These are phyloP conservation scores for Unio delphinus DNA, from an alignment of 2,888 invertebrate genomes.

Conservation along the genomic window DNA sequence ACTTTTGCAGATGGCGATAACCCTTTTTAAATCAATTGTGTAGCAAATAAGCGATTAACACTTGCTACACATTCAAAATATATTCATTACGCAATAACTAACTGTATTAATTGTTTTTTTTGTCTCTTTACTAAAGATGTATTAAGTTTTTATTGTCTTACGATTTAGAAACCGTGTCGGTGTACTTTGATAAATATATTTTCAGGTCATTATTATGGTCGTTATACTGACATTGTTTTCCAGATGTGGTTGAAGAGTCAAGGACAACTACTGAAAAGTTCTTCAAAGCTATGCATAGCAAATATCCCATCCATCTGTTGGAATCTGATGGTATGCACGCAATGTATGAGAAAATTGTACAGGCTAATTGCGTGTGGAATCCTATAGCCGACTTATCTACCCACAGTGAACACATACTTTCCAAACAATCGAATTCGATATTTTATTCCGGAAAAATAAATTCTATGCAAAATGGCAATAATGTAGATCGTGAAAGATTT, in stretches of 20 bases:
- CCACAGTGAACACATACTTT: neutral
- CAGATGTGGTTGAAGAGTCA: conserved; percentile 20
- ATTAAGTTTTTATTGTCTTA: too few relatives aligned
- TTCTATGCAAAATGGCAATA: too few relatives aligned
- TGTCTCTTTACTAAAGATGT: too few relatives aligned
- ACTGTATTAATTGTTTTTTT: too few relatives aligned
- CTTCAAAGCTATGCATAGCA: conserved; percentile 15
- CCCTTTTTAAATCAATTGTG: too few relatives aligned
- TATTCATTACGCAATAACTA: too few relatives aligned
- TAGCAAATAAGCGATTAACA: too few relatives aligned
- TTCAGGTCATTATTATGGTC: neutral
- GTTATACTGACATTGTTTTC: conserved; percentile 1
- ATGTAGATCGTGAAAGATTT: too few relatives aligned
- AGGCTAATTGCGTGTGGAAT: conserved; percentile 23
- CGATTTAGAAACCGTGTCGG: neutral
- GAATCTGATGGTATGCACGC: conserved; percentile 15
- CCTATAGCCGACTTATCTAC: neutral
- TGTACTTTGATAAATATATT: neutral
- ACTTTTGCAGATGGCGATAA: too few relatives aligned
- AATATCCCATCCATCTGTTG: conserved; percentile 20
- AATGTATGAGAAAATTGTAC: conserved; percentile 17
- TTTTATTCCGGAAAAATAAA: too few relatives aligned
- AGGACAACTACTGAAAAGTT: conserved; percentile 19
- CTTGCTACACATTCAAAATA: too few relatives aligned
- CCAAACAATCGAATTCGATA: too few relatives aligned